Conservation (phyloP, 2,113 vertebrate species). For the Rousettus leschenaultii region DNA sequence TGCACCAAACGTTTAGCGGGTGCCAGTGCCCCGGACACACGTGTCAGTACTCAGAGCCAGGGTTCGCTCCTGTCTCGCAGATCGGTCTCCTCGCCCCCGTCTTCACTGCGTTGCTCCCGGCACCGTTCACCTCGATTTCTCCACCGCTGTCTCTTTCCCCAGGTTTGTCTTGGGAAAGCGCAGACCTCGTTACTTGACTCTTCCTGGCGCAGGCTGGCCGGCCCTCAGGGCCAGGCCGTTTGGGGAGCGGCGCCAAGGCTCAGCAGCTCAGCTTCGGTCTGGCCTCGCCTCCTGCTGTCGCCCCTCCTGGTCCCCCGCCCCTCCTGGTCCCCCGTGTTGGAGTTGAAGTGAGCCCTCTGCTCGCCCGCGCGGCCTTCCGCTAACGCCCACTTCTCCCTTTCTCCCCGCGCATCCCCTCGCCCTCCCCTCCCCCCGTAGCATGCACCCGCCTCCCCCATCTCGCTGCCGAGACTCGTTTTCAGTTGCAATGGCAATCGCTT, state of each 20-base stretch:
- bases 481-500: neutral
- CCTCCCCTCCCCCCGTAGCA: neutral
- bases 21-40: neutral
- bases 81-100: neutral
- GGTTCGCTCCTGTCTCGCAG: neutral
- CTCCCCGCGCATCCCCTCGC: neutral
- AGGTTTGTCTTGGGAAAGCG: constrained; percentile 25
- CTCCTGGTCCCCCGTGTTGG: neutral
- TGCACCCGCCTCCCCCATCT: neutral
- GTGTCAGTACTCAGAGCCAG: neutral
- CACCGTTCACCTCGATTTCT: neutral
- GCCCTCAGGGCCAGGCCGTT: neutral
- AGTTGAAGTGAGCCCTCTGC: neutral
- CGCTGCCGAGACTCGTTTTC: neutral
- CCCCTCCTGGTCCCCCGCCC: neutral
- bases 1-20: neutral
- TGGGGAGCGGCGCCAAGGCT: neutral
- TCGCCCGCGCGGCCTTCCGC: neutral
- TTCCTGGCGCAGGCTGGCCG: neutral
- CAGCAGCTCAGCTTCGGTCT: neutral
- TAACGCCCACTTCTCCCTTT: neutral
- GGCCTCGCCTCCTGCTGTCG: neutral
- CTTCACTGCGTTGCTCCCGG: neutral
- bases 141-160: neutral
- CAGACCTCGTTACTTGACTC: neutral